phyloP scores from a whole-genome alignment of 2,797 vertebrate genomes.

The Hephaestus fuliginosus region DNA sequence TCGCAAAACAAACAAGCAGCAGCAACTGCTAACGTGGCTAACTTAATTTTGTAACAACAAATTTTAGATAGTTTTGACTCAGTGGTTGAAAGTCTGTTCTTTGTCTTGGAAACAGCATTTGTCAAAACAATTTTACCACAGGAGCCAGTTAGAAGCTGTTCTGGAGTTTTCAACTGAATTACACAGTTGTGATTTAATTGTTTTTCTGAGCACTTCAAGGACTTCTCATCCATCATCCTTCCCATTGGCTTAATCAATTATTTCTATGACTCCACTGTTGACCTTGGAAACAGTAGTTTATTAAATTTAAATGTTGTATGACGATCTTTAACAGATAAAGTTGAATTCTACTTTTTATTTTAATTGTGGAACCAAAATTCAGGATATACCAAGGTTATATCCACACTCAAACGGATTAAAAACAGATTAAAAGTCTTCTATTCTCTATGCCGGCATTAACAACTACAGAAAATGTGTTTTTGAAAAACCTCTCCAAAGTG shows the following conservation, averaged over 20 bases:
- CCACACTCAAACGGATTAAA: background rate
- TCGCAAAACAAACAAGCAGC: background rate
- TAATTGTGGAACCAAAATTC: background rate
- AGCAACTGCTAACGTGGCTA: background rate
- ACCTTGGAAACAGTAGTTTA: background rate
- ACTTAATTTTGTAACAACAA: background rate
- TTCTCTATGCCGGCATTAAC: background rate
- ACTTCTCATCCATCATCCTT: background rate
- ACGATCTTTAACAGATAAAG: background rate
- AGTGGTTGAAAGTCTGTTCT: background rate
- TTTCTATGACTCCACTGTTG: background rate
- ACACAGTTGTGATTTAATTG: too few relatives aligned
- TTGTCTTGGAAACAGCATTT: background rate
- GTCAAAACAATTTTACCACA: background rate
- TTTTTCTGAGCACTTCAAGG: background rate
- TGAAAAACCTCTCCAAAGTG: background rate
- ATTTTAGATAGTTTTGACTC: background rate
- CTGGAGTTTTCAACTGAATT: background rate
- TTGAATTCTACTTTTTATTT: background rate
- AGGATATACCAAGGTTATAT: conserved; percentile 19
- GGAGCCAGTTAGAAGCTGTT: background rate
- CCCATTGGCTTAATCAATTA: too few relatives aligned
- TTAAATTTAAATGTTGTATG: background rate
- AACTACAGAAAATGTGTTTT: conserved; percentile 14
- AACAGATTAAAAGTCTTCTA: background rate